A percentile compares a stretch with the other conserved stretches of the same genome.
These are phyloP conservation scores for Dolichomitus sp. DNA, from an alignment of 2,888 invertebrate species.

Conservation along the genomic window DNA sequence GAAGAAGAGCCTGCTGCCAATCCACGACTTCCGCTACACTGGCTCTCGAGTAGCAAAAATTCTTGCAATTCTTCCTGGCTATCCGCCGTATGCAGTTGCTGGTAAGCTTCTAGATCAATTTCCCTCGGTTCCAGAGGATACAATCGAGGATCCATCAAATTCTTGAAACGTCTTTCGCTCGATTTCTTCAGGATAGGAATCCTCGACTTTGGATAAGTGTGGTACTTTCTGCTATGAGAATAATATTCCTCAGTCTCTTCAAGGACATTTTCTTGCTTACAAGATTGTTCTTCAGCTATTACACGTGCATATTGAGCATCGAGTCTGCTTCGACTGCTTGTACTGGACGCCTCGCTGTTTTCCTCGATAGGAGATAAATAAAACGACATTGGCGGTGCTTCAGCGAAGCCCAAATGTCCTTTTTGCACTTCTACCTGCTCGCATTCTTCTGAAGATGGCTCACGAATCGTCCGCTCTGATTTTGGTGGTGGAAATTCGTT, in stretches of 20 bases:
- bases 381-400: constrained; percentile 75
- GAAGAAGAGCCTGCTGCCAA: constrained; percentile 86
- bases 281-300: constrained; percentile 47
- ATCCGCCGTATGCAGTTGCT: constrained; percentile 88
- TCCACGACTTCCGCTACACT: constrained; percentile 87
- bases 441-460: constrained; percentile 43
- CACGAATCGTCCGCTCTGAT: constrained; percentile 66
- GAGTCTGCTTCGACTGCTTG: constrained; percentile 82
- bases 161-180: constrained; percentile 75
- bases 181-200: constrained; percentile 81
- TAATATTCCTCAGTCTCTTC: constrained; percentile 61
- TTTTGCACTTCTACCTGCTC: constrained; percentile 49
- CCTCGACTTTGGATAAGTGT: constrained; percentile 87
- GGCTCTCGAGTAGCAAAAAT: constrained; percentile 88
- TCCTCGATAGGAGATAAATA: constrained; percentile 88
- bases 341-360: constrained; percentile 88
- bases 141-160: constrained; percentile 82
- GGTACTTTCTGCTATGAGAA: constrained; percentile 84
- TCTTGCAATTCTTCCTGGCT: constrained; percentile 89
- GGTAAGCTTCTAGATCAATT: constrained; percentile 88
- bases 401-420: constrained; percentile 58
- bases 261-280: constrained; percentile 32
- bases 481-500: constrained; percentile 78
- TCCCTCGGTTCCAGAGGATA: constrained; percentile 89
- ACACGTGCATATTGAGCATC: constrained; percentile 63